Evolutionary conservation across 2,113 vertebrate genomes (phyloP), one percentile per base, ranked within the genome.

Genomic region (Gavialis gangeticus): DNA sequence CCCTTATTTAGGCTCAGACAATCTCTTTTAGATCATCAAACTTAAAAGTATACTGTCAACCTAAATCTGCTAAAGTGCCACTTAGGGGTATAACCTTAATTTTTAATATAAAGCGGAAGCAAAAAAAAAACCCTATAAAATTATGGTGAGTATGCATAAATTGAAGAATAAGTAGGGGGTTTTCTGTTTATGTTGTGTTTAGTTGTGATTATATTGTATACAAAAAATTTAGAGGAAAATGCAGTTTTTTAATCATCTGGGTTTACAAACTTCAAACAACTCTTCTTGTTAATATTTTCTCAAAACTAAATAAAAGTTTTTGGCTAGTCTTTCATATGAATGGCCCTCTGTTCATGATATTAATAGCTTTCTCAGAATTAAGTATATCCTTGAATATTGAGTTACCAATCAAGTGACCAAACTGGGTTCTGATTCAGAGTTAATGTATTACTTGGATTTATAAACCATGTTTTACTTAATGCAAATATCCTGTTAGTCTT

Each of bases 191-290:
- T 19, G 6, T 81, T 93, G 2, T 27, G 82, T 94, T 34, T 73
- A 46, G 22, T 15, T 73, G 69, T 73, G 21, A 73, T 73, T 73
- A 73, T 46, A 24, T 46, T 46, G 46, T 22, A 3, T 76, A 30
- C 16, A 85, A 56, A 89, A 75, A 4, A 79, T 95, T 86, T 54
- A 78, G 55, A 58, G 59, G 67, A 30, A 24, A 6, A 2, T 60
- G 24, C 4, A 22, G 21, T 13, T 13, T 73, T 24, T 73, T 73
- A 46, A 46, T 46, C 46, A 46, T 46, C 46, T 46, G 46, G n/a
- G 25, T 81, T 81, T 55, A 15, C 92, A 93, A 79, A 94, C 28
- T 62, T 87, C 69, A 91, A 90, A 85, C 54, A 93, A 18, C 46
- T 66, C 15, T 90, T 88, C 22, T 84, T 91, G 24, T 67, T 92